A percentile compares a stretch with the other conserved stretches of the same genome.
Evolutionary conservation across 2,797 vertebrate genomes (phyloP).

Genomic region (Microctenopoma lineatum): DNA sequence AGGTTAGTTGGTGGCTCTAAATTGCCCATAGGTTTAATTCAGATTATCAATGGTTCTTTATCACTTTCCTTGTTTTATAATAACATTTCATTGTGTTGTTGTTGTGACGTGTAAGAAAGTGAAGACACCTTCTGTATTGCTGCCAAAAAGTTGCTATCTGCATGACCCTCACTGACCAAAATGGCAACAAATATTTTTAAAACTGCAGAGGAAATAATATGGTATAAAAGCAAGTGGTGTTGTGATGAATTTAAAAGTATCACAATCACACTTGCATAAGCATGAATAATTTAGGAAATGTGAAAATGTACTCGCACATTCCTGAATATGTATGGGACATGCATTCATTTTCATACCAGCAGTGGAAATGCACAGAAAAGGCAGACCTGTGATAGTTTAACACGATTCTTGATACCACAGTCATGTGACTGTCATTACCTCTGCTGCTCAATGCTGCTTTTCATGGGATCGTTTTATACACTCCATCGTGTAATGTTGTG

Average conservation of each 20-base stretch:
- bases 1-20: too few species aligned
- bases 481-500: constrained; percentile 13
- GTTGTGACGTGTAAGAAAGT: too few species aligned
- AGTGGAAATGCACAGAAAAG: constrained; percentile 1
- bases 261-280: constrained; percentile 13
- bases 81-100: too few species aligned
- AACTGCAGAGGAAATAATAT: too few species aligned
- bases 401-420: not conserved
- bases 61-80: too few species aligned
- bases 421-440: not conserved
- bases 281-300: constrained; percentile 45
- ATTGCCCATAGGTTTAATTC: too few species aligned
- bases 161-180: too few species aligned
- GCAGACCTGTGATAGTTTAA: not conserved
- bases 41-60: too few species aligned
- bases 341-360: constrained; percentile 3
- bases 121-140: too few species aligned
- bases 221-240: too few species aligned
- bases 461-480: constrained; percentile 5
- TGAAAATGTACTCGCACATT: constrained; percentile 16
- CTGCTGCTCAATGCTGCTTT: not conserved
- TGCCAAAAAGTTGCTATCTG: not conserved
- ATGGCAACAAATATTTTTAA: too few species aligned
- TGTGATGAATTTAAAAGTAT: not conserved
- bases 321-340: constrained; percentile 18